Evolutionary conservation across 2,888 invertebrate genomes (phyloP).

Genomic region (Poecilobothrus nobilitatus): DNA sequence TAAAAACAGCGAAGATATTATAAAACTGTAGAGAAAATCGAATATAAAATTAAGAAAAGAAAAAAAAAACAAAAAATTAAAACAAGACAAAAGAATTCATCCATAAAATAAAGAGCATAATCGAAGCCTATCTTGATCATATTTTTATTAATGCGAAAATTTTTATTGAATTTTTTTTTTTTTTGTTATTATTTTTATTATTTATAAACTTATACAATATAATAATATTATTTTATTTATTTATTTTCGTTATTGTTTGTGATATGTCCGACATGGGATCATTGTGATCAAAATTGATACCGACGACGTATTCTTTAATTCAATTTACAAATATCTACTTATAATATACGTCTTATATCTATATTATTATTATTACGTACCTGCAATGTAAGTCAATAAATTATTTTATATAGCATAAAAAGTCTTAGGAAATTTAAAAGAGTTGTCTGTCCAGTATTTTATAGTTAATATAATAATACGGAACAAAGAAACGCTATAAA

Average conservation of each 20-base stretch:
- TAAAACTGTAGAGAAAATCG: neutral
- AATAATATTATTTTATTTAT: neutral
- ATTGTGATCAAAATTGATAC: neutral
- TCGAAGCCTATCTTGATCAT: slow-evolving; percentile 1
- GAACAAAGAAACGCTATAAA: too few species aligned
- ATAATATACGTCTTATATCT: too few species aligned
- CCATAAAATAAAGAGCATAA: neutral
- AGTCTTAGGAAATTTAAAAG: too few species aligned
- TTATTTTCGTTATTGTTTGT: neutral
- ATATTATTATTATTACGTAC: too few species aligned
- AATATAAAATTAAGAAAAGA: too few species aligned
- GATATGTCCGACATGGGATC: neutral
- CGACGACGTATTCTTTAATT: neutral
- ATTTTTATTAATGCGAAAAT: slow-evolving; percentile 4
- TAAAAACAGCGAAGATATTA: neutral
- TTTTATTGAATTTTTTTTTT: neutral
- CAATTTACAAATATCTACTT: neutral
- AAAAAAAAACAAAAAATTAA: too few species aligned
- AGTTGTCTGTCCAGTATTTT: too few species aligned
- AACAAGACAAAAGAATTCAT: neutral
- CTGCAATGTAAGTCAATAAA: too few species aligned
- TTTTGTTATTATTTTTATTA: neutral
- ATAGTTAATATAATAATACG: too few species aligned
- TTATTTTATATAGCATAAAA: too few species aligned
- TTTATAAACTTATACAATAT: too few species aligned